Evolutionary conservation across 2,797 vertebrate species (phyloP).

Genomic region (Thunnus albacares): DNA sequence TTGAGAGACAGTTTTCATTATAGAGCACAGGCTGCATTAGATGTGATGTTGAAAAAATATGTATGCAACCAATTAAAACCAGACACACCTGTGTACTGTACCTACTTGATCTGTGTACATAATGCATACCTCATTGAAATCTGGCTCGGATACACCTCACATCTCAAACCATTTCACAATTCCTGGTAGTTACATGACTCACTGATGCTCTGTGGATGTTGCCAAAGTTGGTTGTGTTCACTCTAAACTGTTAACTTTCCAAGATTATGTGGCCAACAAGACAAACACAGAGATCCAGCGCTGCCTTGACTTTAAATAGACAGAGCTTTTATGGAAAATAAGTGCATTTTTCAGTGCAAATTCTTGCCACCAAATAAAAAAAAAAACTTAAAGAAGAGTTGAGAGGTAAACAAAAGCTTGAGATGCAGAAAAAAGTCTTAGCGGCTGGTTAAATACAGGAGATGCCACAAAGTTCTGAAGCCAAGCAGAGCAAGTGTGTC

Average conservation of each 20-base stretch:
- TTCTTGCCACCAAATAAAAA: background rate
- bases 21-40: slow-evolving; percentile 27
- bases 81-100: slow-evolving; percentile 65
- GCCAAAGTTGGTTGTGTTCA: slow-evolving; percentile 55
- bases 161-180: slow-evolving; percentile 73
- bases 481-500: slow-evolving; percentile 68
- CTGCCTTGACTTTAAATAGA: slow-evolving; percentile 7
- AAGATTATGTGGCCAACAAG: slow-evolving; percentile 56
- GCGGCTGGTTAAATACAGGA: slow-evolving; percentile 39
- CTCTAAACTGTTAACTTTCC: slow-evolving; percentile 64
- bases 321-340: slow-evolving; percentile 31
- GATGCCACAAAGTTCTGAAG: slow-evolving; percentile 56
- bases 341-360: background rate
- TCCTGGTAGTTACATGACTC: slow-evolving; percentile 70
- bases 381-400: background rate
- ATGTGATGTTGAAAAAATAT: slow-evolving; percentile 19
- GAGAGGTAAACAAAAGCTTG: background rate
- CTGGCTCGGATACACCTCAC: slow-evolving; percentile 57
- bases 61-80: slow-evolving; percentile 46
- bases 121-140: slow-evolving; percentile 59
- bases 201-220: slow-evolving; percentile 63
- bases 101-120: slow-evolving; percentile 59
- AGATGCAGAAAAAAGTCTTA: background rate
- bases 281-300: slow-evolving; percentile 57
- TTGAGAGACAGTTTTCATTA: slow-evolving; percentile 69